phyloP scores from a whole-genome alignment of 1,140 invertebrate genomes.

The Oscheius sp. region DNA sequence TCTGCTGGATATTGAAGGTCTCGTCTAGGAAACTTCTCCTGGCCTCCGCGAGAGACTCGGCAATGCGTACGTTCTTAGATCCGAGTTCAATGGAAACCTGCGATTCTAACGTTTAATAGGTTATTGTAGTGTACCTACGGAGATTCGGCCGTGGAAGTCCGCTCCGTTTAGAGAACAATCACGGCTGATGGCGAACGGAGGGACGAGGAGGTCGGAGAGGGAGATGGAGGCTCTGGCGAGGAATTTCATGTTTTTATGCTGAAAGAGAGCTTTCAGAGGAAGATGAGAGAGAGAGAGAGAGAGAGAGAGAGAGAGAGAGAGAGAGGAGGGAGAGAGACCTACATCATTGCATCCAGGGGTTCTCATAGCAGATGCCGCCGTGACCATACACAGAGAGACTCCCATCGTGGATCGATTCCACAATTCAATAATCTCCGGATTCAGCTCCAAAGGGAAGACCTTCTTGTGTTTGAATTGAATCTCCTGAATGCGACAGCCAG shows the following conservation, averaged over 20 bases:
- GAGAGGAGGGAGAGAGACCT: no score
- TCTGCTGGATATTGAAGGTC: not conserved
- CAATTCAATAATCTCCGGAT: not conserved
- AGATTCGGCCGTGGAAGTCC: not conserved
- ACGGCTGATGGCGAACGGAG: not conserved
- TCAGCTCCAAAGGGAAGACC: not conserved
- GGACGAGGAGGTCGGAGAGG: not conserved
- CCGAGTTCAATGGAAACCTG: not conserved
- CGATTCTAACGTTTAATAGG: not conserved
- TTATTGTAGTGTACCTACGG: not conserved
- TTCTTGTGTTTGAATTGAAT: not conserved
- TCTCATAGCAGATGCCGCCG: no score
- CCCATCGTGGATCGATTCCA: not conserved
- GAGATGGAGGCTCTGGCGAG: not conserved
- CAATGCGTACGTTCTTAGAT: not conserved
- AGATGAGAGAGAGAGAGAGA: no score
- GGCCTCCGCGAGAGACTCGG: not conserved
- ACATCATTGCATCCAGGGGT: no score
- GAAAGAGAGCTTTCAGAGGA: not conserved
- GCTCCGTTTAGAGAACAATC: not conserved
- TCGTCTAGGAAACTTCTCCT: not conserved
- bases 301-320: no score
- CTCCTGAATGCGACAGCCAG: not conserved
- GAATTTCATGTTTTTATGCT: not conserved
- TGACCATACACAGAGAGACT: not conserved